Conservation (phyloP, 2,113 vertebrate species). For the Prinia subflava region DNA sequence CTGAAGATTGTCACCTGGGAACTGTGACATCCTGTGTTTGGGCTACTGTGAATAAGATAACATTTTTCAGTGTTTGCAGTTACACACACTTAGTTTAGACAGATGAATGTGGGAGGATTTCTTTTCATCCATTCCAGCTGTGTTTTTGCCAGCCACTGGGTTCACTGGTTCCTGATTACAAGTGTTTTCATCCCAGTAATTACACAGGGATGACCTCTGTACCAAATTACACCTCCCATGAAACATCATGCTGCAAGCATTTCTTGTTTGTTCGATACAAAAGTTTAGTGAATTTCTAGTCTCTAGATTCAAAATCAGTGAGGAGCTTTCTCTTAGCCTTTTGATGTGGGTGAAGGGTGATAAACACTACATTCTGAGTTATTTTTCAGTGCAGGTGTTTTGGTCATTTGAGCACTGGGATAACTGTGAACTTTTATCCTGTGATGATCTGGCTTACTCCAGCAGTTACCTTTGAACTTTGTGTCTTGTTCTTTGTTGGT, state of each 20-base stretch:
- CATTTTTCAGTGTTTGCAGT: not conserved
- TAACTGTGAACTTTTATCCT: not conserved
- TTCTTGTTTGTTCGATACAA: not conserved
- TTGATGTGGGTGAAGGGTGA: not conserved
- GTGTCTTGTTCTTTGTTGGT: not conserved
- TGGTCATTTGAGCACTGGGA: not conserved
- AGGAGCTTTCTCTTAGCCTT: not conserved
- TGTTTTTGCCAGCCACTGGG: not conserved
- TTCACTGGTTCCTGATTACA: not conserved
- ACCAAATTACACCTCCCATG: not conserved
- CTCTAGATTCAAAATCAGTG: not conserved
- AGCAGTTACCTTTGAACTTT: not conserved
- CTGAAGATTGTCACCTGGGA: not conserved
- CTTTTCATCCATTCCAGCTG: not conserved
- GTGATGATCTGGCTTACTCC: not conserved
- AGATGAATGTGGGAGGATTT: not conserved
- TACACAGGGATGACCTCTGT: not conserved
- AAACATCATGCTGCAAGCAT: not conserved
- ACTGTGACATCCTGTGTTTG: not conserved
- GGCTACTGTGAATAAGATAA: not conserved
- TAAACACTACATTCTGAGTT: not conserved
- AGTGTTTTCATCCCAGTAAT: not conserved
- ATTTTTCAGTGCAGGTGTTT: not conserved
- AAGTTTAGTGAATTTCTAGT: not conserved
- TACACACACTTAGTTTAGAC: not conserved